Conservation (phyloP, 1,140 invertebrate species). For the Drosophila lacertosa region DNA sequence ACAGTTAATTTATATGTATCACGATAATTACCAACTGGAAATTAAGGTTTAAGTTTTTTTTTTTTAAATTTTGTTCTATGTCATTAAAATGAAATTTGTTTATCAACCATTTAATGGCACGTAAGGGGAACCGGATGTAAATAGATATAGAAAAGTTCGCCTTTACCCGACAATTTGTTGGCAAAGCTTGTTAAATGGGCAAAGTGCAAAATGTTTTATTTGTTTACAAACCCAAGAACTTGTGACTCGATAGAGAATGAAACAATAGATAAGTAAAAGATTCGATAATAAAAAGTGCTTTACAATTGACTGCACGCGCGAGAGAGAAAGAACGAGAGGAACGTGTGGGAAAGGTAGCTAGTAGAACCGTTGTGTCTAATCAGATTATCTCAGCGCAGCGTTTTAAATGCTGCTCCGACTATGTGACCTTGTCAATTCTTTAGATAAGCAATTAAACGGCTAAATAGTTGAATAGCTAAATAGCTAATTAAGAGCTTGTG, state of each 20-base stretch:
- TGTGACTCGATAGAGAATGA: conserved; percentile 56
- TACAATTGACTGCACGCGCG: neutral
- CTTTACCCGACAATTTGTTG: conserved; percentile 49
- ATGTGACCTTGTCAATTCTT: conserved; percentile 62
- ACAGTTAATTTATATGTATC: neutral
- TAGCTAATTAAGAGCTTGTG: conserved; percentile 15
- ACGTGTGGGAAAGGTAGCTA: conserved; percentile 2
- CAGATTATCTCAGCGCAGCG: conserved; percentile 27
- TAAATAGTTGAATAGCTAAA: neutral
- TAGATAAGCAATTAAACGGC: conserved; percentile 31
- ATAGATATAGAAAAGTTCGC: conserved; percentile 21
- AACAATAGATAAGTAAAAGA: conserved; percentile 10
- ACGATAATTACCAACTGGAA: neutral
- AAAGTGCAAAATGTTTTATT: conserved; percentile 67
- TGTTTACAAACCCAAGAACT: conserved; percentile 69
- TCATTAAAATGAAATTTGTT: conserved; percentile 40
- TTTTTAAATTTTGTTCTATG: neutral
- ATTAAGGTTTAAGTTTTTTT: conserved; percentile 1
- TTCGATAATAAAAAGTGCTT: conserved; percentile 18
- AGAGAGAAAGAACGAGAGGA: neutral
- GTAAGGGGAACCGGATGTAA: conserved; percentile 47
- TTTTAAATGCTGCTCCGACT: conserved; percentile 23
- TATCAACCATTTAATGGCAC: conserved; percentile 18
- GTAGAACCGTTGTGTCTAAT: conserved; percentile 24
- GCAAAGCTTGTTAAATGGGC: conserved; percentile 47